Evolutionary conservation across 2,797 vertebrate genomes (phyloP), one percentile per base, ranked within the genome.

Genomic region (Pantherophis vulpinus): DNA sequence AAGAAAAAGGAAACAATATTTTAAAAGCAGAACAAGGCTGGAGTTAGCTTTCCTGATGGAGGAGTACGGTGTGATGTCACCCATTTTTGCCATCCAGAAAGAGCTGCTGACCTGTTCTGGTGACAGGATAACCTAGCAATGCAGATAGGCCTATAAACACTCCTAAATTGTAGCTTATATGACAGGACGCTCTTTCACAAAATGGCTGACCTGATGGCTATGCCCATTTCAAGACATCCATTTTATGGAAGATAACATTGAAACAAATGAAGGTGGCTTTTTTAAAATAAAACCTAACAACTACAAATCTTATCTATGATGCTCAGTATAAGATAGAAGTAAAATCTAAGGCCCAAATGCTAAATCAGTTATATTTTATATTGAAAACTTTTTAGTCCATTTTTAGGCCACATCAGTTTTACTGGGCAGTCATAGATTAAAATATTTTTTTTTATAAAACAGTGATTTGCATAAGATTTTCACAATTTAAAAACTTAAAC

Each of bases 381-480:
- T 83, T 25, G 4, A 5, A 83, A 25, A 47, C 37, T 13, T 95
- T 96, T 96, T 92, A 93, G 74, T 95, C 96, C 95, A 94, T 63
- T 93, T n/a, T 91, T 96, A 94, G 93, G 27, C 37, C 59, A 92
- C 92, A 37, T 92, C 23, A 42, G 11, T 95, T 91, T 94, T 94
- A 92, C 55, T 74, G 95, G 94, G 93, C 94, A 95, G 93, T 86
- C 90, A 94, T 92, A 94, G 54, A 87, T 95, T 86, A 95, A 96
- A 94, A 86, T 63, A 88, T 90, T 89, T 94, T 86, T 60, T 60
- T 47, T 47, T 47, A 91, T 74, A 47, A 59, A 91, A 89, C 58
- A 94, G 59, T 92, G 92, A 91, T 56, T 89, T 20, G 7, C 74
- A 94, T 70, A 59, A 3, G 92, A 94, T 94, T 94, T 66, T 92